phyloP scores from a whole-genome alignment of 1,140 invertebrate species.

The Aphaenogaster rudis region DNA sequence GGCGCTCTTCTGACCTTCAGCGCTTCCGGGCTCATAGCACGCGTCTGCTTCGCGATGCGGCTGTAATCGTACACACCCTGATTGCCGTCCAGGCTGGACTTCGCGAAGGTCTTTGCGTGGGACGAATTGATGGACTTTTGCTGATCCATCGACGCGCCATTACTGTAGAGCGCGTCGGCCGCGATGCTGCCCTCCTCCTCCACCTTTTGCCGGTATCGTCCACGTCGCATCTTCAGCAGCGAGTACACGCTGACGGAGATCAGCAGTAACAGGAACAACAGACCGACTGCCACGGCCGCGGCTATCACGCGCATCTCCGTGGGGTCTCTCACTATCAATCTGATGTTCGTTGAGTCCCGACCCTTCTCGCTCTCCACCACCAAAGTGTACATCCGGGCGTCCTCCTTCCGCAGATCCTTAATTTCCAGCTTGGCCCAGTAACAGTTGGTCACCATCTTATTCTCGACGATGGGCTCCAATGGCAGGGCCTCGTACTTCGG shows the following conservation, averaged over 20 bases:
- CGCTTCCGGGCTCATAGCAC: constrained; percentile 85
- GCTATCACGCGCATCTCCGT: constrained; percentile 84
- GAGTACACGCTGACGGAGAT: constrained; percentile 80
- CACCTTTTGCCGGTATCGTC: constrained; percentile 81
- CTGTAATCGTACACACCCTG: constrained; percentile 85
- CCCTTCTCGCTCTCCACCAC: constrained; percentile 85
- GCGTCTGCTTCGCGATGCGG: constrained; percentile 82
- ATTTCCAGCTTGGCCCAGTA: constrained; percentile 86
- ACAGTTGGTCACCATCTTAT: constrained; percentile 83
- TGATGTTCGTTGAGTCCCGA: constrained; percentile 83
- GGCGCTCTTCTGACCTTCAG: constrained; percentile 85
- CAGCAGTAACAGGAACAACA: constrained; percentile 82
- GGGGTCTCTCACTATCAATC: constrained; percentile 82
- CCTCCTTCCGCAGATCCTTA: constrained; percentile 83
- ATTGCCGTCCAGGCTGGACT: constrained; percentile 79
- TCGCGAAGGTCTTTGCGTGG: constrained; percentile 75
- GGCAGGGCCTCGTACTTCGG: constrained; percentile 85
- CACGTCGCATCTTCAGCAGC: constrained; percentile 78
- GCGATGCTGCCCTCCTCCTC: constrained; percentile 85
- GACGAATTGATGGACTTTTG: constrained; percentile 72
- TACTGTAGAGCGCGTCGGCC: constrained; percentile 83
- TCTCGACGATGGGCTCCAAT: constrained; percentile 83
- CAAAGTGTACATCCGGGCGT: constrained; percentile 83
- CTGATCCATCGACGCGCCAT: constrained; percentile 73
- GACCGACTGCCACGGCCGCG: constrained; percentile 80